Conservation (phyloP, 2,113 vertebrate species). For the Hippocampus abdominalis region DNA sequence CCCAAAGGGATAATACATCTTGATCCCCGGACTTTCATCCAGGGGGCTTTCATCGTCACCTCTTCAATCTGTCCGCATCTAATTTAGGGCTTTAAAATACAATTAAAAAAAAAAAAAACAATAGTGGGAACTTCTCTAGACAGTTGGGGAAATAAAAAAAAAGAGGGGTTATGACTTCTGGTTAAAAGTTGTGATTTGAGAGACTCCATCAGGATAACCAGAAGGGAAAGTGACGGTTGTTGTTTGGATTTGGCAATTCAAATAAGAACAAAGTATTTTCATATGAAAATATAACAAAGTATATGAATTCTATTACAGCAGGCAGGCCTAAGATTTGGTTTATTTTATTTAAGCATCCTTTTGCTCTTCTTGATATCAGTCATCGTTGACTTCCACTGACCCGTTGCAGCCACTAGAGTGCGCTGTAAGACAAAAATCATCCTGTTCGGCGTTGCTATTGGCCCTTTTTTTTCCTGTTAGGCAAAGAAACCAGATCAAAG, state of each 20-base stretch:
- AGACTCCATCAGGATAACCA: not conserved
- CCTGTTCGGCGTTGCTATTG: not conserved
- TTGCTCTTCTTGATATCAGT: not conserved
- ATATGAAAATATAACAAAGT: not conserved
- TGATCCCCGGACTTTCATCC: conserved; percentile 6
- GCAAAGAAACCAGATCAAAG: conserved; percentile 9
- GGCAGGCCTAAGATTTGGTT: not conserved
- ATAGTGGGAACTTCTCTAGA: not conserved
- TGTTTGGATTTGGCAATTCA: not conserved
- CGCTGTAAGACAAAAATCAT: not conserved
- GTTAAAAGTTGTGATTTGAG: no score
- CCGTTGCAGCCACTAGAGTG: not conserved
- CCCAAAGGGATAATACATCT: conserved; percentile 6
- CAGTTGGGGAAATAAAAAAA: not conserved
- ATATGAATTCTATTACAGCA: not conserved
- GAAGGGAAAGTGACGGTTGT: not conserved
- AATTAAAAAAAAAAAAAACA: not conserved
- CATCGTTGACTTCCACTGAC: not conserved
- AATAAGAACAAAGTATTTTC: not conserved
- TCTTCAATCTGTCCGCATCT: conserved; percentile 5
- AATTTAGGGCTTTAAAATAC: not conserved
- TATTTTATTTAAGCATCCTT: not conserved
- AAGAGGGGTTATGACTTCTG: no score
- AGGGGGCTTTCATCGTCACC: conserved; percentile 3
- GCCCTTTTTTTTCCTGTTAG: not conserved